Percentiles rank a stretch among this genome's conserved stretches.
Conservation (phyloP, 2,888 invertebrate species). For the Aspidapion aeneum region DNA sequence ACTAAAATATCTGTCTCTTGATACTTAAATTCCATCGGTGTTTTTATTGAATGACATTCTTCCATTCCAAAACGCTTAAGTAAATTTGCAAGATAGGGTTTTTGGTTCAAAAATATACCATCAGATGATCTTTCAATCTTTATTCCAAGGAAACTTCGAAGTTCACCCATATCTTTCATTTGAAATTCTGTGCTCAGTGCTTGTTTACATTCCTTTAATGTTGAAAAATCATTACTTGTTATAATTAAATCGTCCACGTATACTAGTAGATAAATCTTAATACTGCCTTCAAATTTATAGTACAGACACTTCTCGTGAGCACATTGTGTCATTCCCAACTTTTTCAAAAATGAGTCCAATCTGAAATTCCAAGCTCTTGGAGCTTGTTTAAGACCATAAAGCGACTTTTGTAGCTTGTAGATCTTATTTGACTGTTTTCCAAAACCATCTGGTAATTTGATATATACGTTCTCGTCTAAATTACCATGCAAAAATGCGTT, state of each 20-base stretch:
- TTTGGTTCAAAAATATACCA: constrained; percentile 28
- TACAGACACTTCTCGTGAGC: too few species aligned
- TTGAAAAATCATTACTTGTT: constrained; percentile 4
- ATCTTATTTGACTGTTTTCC: too few species aligned
- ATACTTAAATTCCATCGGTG: constrained; percentile 12
- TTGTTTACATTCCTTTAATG: background rate
- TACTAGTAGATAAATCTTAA: constrained; percentile 17
- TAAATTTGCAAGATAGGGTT: constrained; percentile 26
- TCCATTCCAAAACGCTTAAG: constrained; percentile 30
- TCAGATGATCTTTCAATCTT: constrained; percentile 24
- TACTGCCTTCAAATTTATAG: constrained; percentile 6
- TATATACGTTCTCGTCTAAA: constrained; percentile 16
- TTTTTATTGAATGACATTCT: constrained; percentile 26
- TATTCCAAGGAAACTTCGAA: constrained; percentile 30
- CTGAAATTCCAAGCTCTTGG: too few species aligned
- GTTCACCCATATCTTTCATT: constrained; percentile 32
- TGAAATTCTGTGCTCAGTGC: constrained; percentile 20
- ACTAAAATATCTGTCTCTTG: too few species aligned
- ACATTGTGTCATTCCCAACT: too few species aligned
- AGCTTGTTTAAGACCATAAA: too few species aligned
- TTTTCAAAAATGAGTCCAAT: constrained; percentile 19
- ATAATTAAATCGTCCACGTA: constrained; percentile 25
- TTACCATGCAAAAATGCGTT: constrained; percentile 18
- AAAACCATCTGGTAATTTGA: constrained; percentile 19
- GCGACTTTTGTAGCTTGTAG: too few species aligned